Evolutionary conservation across 2,888 invertebrate genomes (phyloP), one percentile per base, ranked within the genome.

Genomic region (Leucozona laternaria): DNA sequence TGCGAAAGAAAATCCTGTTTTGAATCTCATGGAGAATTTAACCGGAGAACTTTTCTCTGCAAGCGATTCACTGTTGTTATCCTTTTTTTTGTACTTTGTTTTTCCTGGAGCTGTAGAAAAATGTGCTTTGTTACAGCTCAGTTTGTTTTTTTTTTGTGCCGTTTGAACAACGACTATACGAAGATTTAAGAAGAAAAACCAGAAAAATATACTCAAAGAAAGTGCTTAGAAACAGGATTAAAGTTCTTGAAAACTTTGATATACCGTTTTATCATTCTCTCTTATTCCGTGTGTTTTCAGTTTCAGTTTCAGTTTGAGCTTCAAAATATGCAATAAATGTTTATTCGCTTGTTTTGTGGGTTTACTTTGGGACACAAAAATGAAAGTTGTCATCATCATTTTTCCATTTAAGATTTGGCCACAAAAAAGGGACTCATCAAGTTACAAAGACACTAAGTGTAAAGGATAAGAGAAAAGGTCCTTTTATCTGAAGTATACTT

Each of bases 1-100:
- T 86, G 86, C 86, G 82, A 86, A 86, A 79, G 75, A 79, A 86
- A 86, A 82, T 78, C 86, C 78, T 78, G 73, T 72, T 82, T 78
- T 57, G 78, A 82, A 86, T 86, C 86, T 82, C 86, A 78, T 81
- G 81, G 81, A 86, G 73, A 86, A 86, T 86, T 86, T 78, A 86
- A 82, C 86, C 78, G 71, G 57, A 75, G 64, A 82, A 86, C 77
- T 81, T 86, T 84, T 71, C 75, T 57, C 37, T 43, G 57, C 48
- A 31, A 48, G 34, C 48, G 55, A 62, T 75, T 73, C 68, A 37
- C 73, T 76, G 76, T 66, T 84, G 79, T 79, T 79, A 73, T 79
- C 48, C 68, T 71, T 57, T 66, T 43, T 50, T 55, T 53, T 34
- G 7, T 58, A 1, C 73, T 66, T 15, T 66, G 28, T 13, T 28